phyloP scores from a whole-genome alignment of 2,113 vertebrate species.

The Leucosticte australis region DNA sequence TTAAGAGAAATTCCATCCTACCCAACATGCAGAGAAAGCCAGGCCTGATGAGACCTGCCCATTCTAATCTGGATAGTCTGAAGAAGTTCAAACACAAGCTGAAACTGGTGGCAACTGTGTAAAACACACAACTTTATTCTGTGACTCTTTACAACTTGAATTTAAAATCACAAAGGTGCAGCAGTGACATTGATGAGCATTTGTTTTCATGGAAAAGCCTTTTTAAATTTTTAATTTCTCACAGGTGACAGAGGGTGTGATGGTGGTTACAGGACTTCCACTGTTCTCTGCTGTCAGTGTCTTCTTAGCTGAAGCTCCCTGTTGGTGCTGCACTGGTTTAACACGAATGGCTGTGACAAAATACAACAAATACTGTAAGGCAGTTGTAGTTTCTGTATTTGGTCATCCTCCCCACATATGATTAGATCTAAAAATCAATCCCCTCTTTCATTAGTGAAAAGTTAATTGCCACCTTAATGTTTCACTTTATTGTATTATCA shows the following conservation, averaged over 20 bases:
- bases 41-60: neutral
- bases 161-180: neutral
- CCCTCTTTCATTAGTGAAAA: neutral
- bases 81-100: neutral
- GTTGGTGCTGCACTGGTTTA: neutral
- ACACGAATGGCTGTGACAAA: neutral
- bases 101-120: neutral
- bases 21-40: neutral
- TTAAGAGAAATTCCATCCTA: neutral
- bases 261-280: neutral
- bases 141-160: neutral
- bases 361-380: neutral
- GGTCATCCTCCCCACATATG: neutral
- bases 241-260: neutral
- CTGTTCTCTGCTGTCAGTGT: neutral
- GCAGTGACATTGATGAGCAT: neutral
- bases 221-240: neutral
- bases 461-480: neutral
- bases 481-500: neutral
- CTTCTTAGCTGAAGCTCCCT: neutral
- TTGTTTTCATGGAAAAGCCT: neutral
- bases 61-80: neutral
- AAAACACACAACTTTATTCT: slow-evolving; percentile 29
- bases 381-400: neutral
- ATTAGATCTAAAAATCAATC: neutral